Conservation (phyloP, 2,113 vertebrate species). For the Apus apus region DNA sequence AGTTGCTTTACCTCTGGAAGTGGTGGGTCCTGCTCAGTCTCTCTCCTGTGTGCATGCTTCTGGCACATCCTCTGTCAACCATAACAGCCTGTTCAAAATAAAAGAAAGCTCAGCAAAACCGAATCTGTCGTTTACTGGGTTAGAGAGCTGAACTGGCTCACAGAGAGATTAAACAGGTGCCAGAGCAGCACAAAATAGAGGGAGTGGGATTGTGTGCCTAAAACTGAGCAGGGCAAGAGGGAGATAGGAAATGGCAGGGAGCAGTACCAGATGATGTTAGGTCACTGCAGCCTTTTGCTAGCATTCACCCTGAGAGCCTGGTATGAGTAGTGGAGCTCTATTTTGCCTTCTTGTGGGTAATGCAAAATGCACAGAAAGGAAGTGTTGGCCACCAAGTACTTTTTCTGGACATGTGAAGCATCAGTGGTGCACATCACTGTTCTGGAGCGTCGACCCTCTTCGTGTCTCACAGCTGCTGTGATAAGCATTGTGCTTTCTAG, state of each 20-base stretch:
- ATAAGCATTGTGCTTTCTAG: not conserved
- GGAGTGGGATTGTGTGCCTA: not conserved
- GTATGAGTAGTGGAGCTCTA: not conserved
- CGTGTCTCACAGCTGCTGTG: not conserved
- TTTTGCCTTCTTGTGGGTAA: not conserved
- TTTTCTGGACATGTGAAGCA: not conserved
- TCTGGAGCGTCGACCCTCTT: fast-evolving
- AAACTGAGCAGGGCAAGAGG: not conserved
- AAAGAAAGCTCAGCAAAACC: not conserved
- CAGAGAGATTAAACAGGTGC: fast-evolving
- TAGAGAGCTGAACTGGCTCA: not conserved
- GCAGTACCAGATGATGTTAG: not conserved
- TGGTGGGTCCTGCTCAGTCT: not conserved
- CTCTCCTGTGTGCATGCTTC: not conserved
- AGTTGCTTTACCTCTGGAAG: too few relatives aligned
- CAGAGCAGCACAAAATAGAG: not conserved
- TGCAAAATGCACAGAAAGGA: not conserved
- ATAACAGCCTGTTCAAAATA: not conserved
- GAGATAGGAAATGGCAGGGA: not conserved
- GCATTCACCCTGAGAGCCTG: not conserved
- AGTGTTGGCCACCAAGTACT: not conserved
- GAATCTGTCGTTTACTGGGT: not conserved
- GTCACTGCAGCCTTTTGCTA: not conserved
- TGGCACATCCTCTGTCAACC: not conserved
- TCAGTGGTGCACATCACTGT: not conserved